phyloP scores from a whole-genome alignment of 2,797 vertebrate genomes.

The Hybognathus amarus region DNA sequence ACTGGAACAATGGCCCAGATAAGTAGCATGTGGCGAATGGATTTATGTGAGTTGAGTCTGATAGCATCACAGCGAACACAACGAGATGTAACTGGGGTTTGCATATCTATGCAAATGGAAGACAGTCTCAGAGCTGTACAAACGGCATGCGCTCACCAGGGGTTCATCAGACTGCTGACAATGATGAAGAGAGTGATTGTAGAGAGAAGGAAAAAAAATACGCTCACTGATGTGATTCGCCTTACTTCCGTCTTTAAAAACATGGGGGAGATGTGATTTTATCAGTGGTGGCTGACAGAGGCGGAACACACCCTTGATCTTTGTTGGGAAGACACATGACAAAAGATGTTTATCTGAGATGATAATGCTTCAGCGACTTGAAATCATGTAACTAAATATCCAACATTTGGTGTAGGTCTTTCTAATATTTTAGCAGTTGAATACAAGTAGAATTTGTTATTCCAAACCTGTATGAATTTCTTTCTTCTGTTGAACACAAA shows the following conservation, averaged over 20 bases:
- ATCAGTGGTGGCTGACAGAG: slow-evolving; percentile 62
- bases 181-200: slow-evolving; percentile 58
- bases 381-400: not conserved
- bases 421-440: not conserved
- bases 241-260: slow-evolving; percentile 34
- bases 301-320: slow-evolving; percentile 66
- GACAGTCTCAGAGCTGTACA: slow-evolving; percentile 56
- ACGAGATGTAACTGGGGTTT: slow-evolving; percentile 51
- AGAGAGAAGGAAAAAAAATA: slow-evolving; percentile 43
- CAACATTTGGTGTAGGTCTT: not conserved
- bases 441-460: not conserved
- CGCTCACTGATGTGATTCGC: slow-evolving; percentile 37
- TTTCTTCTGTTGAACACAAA: too few species aligned
- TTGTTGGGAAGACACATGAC: slow-evolving; percentile 37
- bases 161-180: slow-evolving; percentile 67
- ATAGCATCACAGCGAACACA: slow-evolving; percentile 56
- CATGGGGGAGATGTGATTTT: slow-evolving; percentile 60
- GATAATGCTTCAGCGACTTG: not conserved
- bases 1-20: slow-evolving; percentile 53
- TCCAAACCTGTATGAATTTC: too few species aligned
- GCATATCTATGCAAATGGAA: slow-evolving; percentile 67
- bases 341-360: not conserved
- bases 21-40: slow-evolving; percentile 47
- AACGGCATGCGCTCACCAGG: slow-evolving; percentile 57
- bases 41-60: slow-evolving; percentile 46